Base-by-base conservation (phyloP, 92 coral and sea anemone species). In the Montipora capitata region DNA sequence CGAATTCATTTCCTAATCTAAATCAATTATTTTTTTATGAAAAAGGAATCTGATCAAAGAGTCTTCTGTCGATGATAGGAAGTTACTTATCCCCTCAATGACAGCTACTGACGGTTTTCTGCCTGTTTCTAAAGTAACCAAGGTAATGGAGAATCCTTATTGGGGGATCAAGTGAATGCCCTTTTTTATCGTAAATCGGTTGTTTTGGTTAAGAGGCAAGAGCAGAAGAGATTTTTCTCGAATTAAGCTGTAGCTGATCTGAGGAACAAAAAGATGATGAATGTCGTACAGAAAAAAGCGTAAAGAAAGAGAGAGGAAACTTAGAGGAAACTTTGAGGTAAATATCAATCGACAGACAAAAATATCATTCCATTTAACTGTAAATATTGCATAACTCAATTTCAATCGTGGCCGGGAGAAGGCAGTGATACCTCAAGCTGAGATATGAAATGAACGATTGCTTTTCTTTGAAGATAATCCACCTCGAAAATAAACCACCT, bases 21-120 rank as follows among this genome's bases (percentile, higher is more conserved):
- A 15, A 16, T 61, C 45, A 35, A 12, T 40, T 63, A 2, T 63
- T 18, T 64, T 44, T 52, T 42, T 5, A 15, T 17, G 10, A 45
- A 48, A 71, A 80, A 10, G 45, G 4, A 54, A 3, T 3, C 61
- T 54, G 61, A 80, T 51, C 52, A 56, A 40, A 13, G 51, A 49
- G 48, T 38, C 27, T 40, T 80, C 27, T 67, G 35, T 68, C 68
- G 56, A 38, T 15, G 14, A 27, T 4, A 81, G 76, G 85, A 68
- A 49, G 40, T 69, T 52, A 42, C 67, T 48, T 48, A 9, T 13
- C 10, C 52, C 16, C 68, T 38, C 6, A 48, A 20, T 67, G 10
- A 44, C 43, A 45, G 13, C 18, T 66, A 48, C 4, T 4, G 35
- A 38, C 51, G 43, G 35, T 27, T 27, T 27, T 72, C 2, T 13